Evolutionary conservation across 64 coral and sea anemone species (phyloP).

Genomic region (Catalaphyllia jardinei): DNA sequence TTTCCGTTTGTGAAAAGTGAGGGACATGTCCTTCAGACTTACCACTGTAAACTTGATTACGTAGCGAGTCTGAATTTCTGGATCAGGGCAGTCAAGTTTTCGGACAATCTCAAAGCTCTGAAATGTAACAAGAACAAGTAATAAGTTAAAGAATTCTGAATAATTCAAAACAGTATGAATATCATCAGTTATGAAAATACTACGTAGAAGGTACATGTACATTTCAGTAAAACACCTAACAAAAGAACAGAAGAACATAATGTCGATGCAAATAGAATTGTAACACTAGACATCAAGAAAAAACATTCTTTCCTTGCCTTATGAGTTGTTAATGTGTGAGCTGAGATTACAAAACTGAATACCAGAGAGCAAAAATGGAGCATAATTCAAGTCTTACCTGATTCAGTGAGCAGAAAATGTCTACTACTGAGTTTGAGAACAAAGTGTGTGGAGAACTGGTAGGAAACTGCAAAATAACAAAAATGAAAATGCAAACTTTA

Average conservation of each 20-base stretch:
- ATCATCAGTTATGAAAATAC: too few species aligned
- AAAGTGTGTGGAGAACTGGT: slow-evolving; percentile 73
- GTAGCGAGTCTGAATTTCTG: slow-evolving; percentile 76
- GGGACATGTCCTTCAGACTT: neutral
- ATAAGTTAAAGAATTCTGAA: neutral
- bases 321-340: too few species aligned
- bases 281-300: too few species aligned
- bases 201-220: too few species aligned
- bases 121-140: neutral
- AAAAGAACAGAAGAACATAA: neutral
- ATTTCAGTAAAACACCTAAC: neutral
- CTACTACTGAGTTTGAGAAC: slow-evolving; percentile 91
- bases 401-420: slow-evolving; percentile 89
- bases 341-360: too few species aligned
- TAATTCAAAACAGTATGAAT: too few species aligned
- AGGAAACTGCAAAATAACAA: slow-evolving; percentile 68
- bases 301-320: too few species aligned
- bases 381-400: slow-evolving; percentile 45
- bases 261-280: neutral
- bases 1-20: neutral
- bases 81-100: slow-evolving; percentile 93
- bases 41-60: slow-evolving; percentile 87
- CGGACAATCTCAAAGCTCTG: slow-evolving; percentile 95
- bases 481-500: too few species aligned
- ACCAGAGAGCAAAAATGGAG: neutral